Evolutionary conservation across 2,797 vertebrate species (phyloP).

Genomic region (Toxotes lorentzi): DNA sequence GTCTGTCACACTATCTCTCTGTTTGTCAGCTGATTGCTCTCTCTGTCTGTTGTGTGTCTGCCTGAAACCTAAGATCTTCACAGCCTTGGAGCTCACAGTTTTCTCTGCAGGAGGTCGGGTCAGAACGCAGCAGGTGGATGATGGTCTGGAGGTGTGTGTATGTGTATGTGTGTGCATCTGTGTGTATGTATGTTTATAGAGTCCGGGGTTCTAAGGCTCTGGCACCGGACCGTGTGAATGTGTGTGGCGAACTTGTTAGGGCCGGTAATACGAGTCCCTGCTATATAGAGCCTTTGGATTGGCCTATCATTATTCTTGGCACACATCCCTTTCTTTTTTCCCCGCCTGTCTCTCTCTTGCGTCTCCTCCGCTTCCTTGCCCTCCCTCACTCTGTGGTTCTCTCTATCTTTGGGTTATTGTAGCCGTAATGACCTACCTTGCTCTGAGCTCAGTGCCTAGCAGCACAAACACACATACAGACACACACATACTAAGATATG

Average conservation of each 20-base stretch:
- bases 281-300: conserved; percentile 74
- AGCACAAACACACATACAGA: conserved; percentile 38
- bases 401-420: conserved; percentile 73
- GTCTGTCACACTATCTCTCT: conserved; percentile 41
- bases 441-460: conserved; percentile 65
- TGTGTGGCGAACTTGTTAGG: conserved; percentile 68
- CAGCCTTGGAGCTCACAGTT: conserved; percentile 47
- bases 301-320: conserved; percentile 85
- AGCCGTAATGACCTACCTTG: conserved; percentile 76
- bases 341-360: conserved; percentile 31
- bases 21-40: conserved; percentile 34
- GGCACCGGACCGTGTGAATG: conserved; percentile 54
- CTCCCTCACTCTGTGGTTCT: conserved; percentile 61
- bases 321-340: conserved; percentile 73
- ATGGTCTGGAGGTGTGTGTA: conserved; percentile 35
- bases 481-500: conserved; percentile 6
- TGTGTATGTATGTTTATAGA: conserved; percentile 33
- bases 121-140: conserved; percentile 75
- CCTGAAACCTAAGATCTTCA: conserved; percentile 60
- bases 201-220: conserved; percentile 1
- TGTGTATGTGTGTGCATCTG: conserved; percentile 21
- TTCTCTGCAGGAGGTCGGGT: conserved; percentile 62
- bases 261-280: conserved; percentile 59
- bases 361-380: conserved; percentile 48
- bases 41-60: conserved; percentile 41